These are phyloP conservation scores for Cyanistes caeruleus DNA, from an alignment of 2,113 vertebrate genomes.

Conservation along the genomic window DNA sequence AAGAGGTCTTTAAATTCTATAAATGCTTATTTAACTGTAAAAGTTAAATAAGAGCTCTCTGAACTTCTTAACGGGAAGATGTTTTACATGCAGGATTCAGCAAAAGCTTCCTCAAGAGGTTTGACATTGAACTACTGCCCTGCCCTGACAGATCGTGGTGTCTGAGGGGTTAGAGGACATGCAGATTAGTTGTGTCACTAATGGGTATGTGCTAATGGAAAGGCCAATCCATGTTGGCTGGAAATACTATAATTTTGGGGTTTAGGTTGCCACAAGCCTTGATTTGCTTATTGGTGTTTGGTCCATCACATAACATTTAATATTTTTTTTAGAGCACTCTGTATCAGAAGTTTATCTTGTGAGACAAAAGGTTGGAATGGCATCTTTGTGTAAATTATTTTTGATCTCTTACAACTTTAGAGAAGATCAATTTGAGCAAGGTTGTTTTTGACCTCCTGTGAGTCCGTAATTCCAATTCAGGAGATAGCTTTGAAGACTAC, in stretches of 20 bases:
- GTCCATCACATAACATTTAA: fast-evolving
- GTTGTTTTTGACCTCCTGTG: neutral
- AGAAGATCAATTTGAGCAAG: neutral
- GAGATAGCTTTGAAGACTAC: neutral
- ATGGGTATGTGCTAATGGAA: neutral
- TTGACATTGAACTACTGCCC: neutral
- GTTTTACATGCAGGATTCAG: neutral
- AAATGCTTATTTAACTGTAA: neutral
- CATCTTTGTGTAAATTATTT: neutral
- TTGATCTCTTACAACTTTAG: neutral
- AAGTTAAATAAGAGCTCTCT: neutral
- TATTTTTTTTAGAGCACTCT: neutral
- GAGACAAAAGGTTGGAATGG: neutral
- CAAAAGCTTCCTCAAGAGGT: neutral
- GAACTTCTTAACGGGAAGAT: neutral
- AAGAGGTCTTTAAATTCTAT: neutral
- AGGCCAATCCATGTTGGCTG: fast-evolving
- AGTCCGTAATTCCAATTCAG: neutral
- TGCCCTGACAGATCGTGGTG: neutral
- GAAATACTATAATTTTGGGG: fast-evolving
- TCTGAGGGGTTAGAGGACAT: neutral
- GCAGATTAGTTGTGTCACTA: neutral
- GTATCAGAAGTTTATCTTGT: neutral
- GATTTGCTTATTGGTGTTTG: neutral
- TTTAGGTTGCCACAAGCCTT: neutral